Conservation (phyloP, 2,888 invertebrate genomes). For the Cybosia mesomella region DNA sequence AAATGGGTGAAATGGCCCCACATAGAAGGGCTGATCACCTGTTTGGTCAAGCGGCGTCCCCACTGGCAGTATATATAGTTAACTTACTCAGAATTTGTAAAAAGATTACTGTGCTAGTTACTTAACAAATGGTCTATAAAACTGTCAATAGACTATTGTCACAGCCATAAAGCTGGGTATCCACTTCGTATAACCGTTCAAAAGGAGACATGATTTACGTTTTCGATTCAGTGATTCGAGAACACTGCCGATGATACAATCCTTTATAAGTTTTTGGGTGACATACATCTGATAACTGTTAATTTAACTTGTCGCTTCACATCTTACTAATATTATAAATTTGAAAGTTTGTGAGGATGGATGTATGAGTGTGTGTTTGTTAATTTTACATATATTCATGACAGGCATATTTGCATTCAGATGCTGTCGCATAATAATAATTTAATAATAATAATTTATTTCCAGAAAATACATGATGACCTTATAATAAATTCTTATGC, state of each 20-base stretch:
- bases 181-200: constrained; percentile 1
- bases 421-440: too few relatives aligned
- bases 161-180: background rate
- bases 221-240: constrained; percentile 2
- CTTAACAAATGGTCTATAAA: constrained; percentile 4
- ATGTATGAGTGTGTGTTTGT: too few relatives aligned
- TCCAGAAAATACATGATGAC: too few relatives aligned
- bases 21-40: too few relatives aligned
- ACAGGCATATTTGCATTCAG: background rate
- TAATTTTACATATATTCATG: too few relatives aligned
- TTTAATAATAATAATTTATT: too few relatives aligned
- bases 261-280: background rate
- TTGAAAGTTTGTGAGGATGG: too few relatives aligned
- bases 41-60: too few relatives aligned
- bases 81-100: background rate
- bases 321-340: background rate
- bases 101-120: background rate
- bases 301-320: background rate
- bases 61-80: too few relatives aligned
- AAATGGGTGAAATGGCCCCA: too few relatives aligned
- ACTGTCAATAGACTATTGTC: constrained; percentile 1
- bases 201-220: background rate
- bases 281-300: background rate
- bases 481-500: too few relatives aligned
- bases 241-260: constrained; percentile 4